phyloP scores from a whole-genome alignment of 2,888 invertebrate species.

The Zeuzera pyrina region DNA sequence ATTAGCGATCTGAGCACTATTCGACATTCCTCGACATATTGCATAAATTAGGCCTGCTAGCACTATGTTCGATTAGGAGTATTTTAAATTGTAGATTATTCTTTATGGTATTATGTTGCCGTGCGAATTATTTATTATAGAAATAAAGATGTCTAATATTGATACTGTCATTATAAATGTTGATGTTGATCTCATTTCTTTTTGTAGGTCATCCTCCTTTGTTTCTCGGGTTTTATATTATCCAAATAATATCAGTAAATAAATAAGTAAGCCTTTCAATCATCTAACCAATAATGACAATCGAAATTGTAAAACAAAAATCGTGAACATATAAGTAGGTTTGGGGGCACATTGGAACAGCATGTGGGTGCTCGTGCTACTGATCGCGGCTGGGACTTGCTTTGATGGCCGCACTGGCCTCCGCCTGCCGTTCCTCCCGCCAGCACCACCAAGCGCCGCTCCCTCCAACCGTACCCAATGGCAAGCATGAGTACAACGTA shows the following conservation, averaged over 20 bases:
- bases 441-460: constrained; percentile 27
- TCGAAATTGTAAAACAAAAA: background rate
- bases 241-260: background rate
- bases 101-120: too few relatives aligned
- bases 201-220: too few relatives aligned
- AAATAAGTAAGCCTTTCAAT: constrained; percentile 1
- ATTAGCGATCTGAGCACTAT: too few relatives aligned
- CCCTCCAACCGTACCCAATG: background rate
- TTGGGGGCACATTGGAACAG: background rate
- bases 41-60: too few relatives aligned
- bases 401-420: constrained; percentile 2
- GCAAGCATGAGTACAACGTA: constrained; percentile 60
- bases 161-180: too few relatives aligned
- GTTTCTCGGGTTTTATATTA: background rate
- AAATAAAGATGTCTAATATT: too few relatives aligned
- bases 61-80: too few relatives aligned
- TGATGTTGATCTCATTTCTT: too few relatives aligned
- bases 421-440: constrained; percentile 2
- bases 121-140: too few relatives aligned
- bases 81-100: too few relatives aligned
- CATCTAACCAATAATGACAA: constrained; percentile 1
- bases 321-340: background rate
- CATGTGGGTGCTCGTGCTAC: constrained; percentile 2
- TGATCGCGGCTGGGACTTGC: constrained; percentile 3
- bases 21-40: too few relatives aligned